Evolutionary conservation across 2,113 vertebrate genomes (phyloP), one percentile per base, ranked within the genome.

Genomic region (Anas platyrhynchos): DNA sequence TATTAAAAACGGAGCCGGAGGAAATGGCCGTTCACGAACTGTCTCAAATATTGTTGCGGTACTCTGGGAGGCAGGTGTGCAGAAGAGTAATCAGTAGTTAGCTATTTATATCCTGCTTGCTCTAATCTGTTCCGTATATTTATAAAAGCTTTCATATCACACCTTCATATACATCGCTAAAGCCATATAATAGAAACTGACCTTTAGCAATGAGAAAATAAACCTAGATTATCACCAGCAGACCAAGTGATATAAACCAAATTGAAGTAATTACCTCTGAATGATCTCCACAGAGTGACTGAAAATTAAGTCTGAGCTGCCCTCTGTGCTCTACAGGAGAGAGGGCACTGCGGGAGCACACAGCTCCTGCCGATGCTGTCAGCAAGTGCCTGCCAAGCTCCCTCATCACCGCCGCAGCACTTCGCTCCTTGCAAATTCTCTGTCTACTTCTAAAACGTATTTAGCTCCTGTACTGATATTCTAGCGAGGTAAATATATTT

Each of bases 251-350:
- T 73, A 41, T 9, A 77, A 54, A 44, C 9, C 5, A 2, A 73
- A 1, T 41, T 34, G 29, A 32, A n/a, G 56, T 9, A 13, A 7
- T 6, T 17, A 17, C 27, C n/a, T 61, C 11, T 56, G 71, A 16
- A 44, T 4, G 32, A 25, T 65, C 76, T 50, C 69, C 44, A 11
- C 63, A 81, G 29, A 23, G 72, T 2, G 27, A 29, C 26, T 27
- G 61, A 6, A 5, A 29, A 31, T 2, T 0, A 14, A 22, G 34
- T 1, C 15, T 3, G 14, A n/a, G 68, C 18, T 44, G 48, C 55
- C 29, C 55, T 16, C 31, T 2, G 27, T 11, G n/a, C 34, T 11
- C n/a, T 18, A 36, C 21, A 22, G 65, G 32, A 63, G 56, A 18
- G 25, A 20, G 32, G 11, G 25, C 11, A n/a, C 31, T 50, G 54